Conservation (phyloP, 2,113 vertebrate genomes). For the Rhodinocichla rosea region DNA sequence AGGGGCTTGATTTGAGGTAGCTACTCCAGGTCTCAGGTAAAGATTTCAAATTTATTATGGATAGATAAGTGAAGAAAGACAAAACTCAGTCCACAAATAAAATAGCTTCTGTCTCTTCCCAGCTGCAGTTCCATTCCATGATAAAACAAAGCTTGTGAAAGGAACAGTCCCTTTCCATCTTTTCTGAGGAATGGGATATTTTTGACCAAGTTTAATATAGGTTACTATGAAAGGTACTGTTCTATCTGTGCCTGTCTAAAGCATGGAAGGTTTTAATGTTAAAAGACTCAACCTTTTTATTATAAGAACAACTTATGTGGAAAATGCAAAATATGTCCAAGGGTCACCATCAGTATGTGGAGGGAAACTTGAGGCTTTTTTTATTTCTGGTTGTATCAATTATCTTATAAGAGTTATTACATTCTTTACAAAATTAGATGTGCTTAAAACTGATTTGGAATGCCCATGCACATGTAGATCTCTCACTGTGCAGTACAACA, state of each 20-base stretch:
- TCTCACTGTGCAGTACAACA: background rate
- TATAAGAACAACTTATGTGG: background rate
- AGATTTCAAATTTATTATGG: background rate
- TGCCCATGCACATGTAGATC: background rate
- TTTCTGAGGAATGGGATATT: background rate
- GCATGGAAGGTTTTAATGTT: background rate
- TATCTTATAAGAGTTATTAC: background rate
- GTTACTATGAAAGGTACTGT: background rate
- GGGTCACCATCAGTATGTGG: background rate
- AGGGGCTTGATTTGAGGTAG: background rate
- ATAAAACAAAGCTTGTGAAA: background rate
- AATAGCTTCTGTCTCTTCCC: background rate
- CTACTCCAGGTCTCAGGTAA: background rate
- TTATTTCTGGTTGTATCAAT: background rate
- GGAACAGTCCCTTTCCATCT: background rate
- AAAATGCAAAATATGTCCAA: background rate
- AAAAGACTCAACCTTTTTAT: background rate
- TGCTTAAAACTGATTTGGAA: background rate
- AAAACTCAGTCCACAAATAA: background rate
- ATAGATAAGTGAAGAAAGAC: background rate
- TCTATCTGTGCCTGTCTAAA: background rate
- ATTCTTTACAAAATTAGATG: background rate
- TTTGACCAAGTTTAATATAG: background rate
- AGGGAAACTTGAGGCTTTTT: fast-evolving
- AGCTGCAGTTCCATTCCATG: background rate